Evolutionary conservation across 1,140 invertebrate genomes (phyloP).

Genomic region (Aradophagus sp.): DNA sequence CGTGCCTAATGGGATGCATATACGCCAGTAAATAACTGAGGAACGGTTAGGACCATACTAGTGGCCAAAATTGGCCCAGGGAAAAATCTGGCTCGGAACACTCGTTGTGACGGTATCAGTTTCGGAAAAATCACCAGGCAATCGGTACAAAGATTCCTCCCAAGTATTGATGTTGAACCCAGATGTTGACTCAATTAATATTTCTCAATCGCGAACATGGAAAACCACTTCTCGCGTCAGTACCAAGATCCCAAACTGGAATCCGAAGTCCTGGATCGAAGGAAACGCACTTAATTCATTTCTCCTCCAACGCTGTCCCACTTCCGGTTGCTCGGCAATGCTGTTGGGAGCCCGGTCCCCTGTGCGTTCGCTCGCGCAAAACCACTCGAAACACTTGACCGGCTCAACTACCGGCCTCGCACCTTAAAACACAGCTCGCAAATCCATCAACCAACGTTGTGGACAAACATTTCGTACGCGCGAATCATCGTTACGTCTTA

Average conservation of each 20-base stretch:
- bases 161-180: not conserved
- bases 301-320: conserved; percentile 7
- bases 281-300: too few relatives aligned
- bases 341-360: conserved; percentile 3
- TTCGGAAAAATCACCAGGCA: conserved; percentile 1
- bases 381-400: not conserved
- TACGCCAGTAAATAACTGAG: conserved; percentile 47
- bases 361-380: conserved; percentile 1
- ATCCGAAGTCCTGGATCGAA: too few relatives aligned
- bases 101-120: too few relatives aligned
- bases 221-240: not conserved
- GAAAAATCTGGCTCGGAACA: too few relatives aligned
- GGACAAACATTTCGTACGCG: too few relatives aligned
- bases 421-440: too few relatives aligned
- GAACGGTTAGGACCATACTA: conserved; percentile 1
- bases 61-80: not conserved
- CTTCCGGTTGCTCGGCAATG: conserved; percentile 3
- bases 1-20: conserved; percentile 55
- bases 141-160: conserved; percentile 1
- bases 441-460: too few relatives aligned
- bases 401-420: not conserved
- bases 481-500: conserved; percentile 32
- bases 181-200: too few relatives aligned
- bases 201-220: too few relatives aligned
- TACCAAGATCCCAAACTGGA: not conserved